These are phyloP conservation scores for Notodonta dromedarius DNA, from an alignment of 2,888 invertebrate species.

Conservation along the genomic window DNA sequence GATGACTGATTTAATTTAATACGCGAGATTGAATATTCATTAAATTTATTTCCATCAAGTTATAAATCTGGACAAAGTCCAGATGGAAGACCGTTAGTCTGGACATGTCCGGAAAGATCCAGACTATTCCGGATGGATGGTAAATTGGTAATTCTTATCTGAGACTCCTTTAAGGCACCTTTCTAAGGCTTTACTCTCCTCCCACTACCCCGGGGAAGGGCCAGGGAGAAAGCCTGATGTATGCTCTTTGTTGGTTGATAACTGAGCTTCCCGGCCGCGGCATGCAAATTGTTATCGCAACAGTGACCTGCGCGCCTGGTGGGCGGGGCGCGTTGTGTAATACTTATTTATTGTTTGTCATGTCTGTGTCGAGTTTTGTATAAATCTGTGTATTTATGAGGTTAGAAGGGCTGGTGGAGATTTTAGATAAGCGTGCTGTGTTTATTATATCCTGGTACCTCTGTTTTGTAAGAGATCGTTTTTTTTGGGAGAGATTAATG, in stretches of 20 bases:
- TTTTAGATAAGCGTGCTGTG: background rate
- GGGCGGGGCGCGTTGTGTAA: conserved; percentile 67
- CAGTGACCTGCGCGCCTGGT: conserved; percentile 58
- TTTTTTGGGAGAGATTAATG: background rate
- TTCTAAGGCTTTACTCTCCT: too few relatives aligned
- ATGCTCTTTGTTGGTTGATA: conserved; percentile 63
- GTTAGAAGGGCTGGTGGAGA: conserved; percentile 1
- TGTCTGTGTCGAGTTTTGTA: conserved; percentile 23
- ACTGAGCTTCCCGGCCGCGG: conserved; percentile 69
- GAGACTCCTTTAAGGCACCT: too few relatives aligned
- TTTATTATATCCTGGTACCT: background rate
- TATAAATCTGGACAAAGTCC: too few relatives aligned
- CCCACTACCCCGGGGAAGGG: background rate
- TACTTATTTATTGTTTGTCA: conserved; percentile 55
- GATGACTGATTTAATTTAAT: too few relatives aligned
- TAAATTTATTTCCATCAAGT: too few relatives aligned
- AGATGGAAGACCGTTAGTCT: too few relatives aligned
- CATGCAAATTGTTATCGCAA: conserved; percentile 77
- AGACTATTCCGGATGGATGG: too few relatives aligned
- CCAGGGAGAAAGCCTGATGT: conserved; percentile 72
- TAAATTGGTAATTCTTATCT: too few relatives aligned
- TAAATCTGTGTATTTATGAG: conserved; percentile 8
- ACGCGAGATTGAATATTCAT: too few relatives aligned
- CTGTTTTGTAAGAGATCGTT: too few relatives aligned
- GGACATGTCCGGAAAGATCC: too few relatives aligned